Evolutionary conservation across 1,140 invertebrate genomes (phyloP).

Genomic region (Sinonovacula constricta): DNA sequence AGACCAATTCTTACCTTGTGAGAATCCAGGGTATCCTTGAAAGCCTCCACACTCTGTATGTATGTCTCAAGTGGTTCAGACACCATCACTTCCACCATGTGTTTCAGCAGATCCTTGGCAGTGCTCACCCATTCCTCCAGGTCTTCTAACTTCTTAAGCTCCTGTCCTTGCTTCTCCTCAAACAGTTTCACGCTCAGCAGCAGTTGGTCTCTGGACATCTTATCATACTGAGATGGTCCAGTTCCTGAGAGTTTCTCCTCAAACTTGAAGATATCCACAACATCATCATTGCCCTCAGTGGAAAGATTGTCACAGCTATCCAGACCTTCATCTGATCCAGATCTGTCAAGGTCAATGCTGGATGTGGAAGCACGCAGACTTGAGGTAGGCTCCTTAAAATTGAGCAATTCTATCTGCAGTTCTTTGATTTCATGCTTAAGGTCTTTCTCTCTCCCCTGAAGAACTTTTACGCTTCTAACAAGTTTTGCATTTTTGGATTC

Average conservation of each 20-base stretch:
- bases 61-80: constrained; percentile 22
- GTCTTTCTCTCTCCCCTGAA: constrained; percentile 42
- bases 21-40: constrained; percentile 1
- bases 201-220: constrained; percentile 54
- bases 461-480: constrained; percentile 37
- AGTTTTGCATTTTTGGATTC: constrained; percentile 43
- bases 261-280: constrained; percentile 3
- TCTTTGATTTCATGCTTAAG: constrained; percentile 50
- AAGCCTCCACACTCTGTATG: constrained; percentile 13
- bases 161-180: constrained; percentile 45
- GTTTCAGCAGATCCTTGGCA: constrained; percentile 8
- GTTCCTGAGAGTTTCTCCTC: not conserved
- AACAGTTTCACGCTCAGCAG: constrained; percentile 54
- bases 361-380: constrained; percentile 32
- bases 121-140: not conserved
- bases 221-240: constrained; percentile 3
- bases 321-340: constrained; percentile 40
- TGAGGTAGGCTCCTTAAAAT: constrained; percentile 13
- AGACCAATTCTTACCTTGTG: constrained; percentile 13
- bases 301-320: constrained; percentile 3
- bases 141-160: constrained; percentile 15
- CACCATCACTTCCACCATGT: not conserved
- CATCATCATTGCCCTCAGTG: constrained; percentile 11
- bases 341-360: constrained; percentile 39
- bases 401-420: constrained; percentile 33